A percentile compares a stretch with the other conserved stretches of the same genome.
phyloP scores from a whole-genome alignment of 2,113 vertebrate species.

The Elachura formosa region DNA sequence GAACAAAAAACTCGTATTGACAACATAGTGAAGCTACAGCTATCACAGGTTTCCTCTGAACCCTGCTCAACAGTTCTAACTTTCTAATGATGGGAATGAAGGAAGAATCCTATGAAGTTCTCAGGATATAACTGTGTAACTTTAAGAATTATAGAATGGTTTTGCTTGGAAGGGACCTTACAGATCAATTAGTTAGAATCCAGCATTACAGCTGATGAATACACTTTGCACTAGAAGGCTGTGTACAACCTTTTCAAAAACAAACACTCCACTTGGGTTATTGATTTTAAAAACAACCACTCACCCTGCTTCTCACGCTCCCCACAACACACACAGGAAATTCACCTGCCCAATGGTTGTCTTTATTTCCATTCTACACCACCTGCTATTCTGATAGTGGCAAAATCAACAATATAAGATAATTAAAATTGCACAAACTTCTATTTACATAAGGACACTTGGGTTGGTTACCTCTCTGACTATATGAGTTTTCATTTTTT shows the following conservation, averaged over 20 bases:
- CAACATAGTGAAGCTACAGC: background rate
- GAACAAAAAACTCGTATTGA: background rate
- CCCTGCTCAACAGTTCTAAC: background rate
- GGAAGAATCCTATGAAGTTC: background rate
- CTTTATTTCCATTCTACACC: background rate
- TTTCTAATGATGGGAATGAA: background rate
- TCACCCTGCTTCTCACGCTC: rapidly evolving
- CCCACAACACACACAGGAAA: background rate
- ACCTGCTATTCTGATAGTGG: background rate
- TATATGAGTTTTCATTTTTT: background rate
- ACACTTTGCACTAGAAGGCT: background rate
- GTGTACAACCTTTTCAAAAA: background rate
- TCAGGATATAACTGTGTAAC: background rate
- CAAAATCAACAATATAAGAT: background rate
- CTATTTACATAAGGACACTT: background rate
- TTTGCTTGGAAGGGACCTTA: background rate
- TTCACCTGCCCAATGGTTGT: background rate
- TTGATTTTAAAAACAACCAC: background rate
- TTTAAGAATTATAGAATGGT: background rate
- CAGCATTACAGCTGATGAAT: background rate
- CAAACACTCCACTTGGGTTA: background rate
- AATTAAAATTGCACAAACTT: background rate
- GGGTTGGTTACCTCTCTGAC: background rate
- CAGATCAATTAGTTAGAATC: background rate
- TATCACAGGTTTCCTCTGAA: background rate